A percentile compares a stretch with the other conserved stretches of the same genome.
Conservation (phyloP, 2,113 vertebrate species). For the Laticauda laticaudata region DNA sequence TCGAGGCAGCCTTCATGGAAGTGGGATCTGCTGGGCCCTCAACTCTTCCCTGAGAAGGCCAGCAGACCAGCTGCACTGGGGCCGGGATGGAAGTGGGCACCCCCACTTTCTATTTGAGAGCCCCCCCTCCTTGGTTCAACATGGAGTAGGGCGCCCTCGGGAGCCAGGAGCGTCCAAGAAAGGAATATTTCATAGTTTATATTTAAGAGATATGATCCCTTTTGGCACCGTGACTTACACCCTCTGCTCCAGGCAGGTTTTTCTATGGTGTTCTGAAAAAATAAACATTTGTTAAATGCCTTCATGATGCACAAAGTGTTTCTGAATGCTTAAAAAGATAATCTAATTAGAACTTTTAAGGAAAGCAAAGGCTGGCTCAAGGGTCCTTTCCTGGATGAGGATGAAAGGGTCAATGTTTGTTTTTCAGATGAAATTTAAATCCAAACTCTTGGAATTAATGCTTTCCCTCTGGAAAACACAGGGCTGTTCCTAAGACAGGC, state of each 20-base stretch:
- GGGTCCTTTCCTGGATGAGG: background rate
- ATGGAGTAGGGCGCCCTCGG: background rate
- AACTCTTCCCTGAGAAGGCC: background rate
- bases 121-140: background rate
- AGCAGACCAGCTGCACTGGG: background rate
- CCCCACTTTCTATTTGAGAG: background rate
- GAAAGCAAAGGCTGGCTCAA: background rate
- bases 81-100: background rate
- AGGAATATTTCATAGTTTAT: background rate
- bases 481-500: background rate
- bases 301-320: background rate
- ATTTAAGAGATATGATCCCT: background rate
- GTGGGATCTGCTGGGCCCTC: background rate
- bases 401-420: background rate
- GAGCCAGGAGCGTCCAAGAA: background rate
- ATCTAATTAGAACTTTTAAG: background rate
- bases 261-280: background rate
- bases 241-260: background rate
- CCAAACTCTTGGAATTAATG: background rate
- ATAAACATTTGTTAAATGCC: background rate
- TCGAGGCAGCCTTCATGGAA: background rate
- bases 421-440: background rate
- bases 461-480: background rate
- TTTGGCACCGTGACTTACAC: background rate
- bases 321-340: background rate